Percentiles rank a stretch among this genome's conserved stretches.
phyloP scores from a whole-genome alignment of 2,797 vertebrate genomes.

The Clarias pachynema region DNA sequence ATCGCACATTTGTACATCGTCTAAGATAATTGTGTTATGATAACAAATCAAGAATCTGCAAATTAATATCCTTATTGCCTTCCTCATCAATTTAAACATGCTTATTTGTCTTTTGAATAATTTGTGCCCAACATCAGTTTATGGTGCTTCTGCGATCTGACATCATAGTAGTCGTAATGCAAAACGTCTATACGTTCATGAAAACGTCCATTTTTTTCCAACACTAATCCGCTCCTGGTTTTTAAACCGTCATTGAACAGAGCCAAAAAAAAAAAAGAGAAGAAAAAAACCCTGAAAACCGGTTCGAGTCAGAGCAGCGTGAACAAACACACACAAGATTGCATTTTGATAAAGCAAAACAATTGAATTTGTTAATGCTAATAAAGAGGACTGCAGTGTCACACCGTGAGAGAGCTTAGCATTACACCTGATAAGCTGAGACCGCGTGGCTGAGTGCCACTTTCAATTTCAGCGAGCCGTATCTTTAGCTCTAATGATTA shows the following conservation, averaged over 20 bases:
- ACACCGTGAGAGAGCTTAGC: conserved; percentile 35
- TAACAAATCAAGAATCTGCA: too few species aligned
- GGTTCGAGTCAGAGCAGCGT: not conserved
- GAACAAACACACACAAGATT: not conserved
- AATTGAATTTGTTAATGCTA: conserved; percentile 54
- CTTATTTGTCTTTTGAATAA: too few species aligned
- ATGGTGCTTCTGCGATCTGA: too few species aligned
- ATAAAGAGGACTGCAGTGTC: conserved; percentile 35
- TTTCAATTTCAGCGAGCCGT: conserved; percentile 47
- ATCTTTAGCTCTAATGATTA: conserved; percentile 60
- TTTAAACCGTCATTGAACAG: conserved; percentile 67
- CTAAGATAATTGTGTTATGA: too few species aligned
- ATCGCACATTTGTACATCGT: too few species aligned
- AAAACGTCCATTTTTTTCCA: conserved; percentile 31
- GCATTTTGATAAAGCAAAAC: conserved; percentile 36
- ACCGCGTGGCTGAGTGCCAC: conserved; percentile 34
- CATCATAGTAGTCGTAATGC: too few species aligned
- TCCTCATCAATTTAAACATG: too few species aligned
- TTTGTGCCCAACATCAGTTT: too few species aligned
- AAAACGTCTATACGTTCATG: not conserved
- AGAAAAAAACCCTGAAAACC: conserved; percentile 57
- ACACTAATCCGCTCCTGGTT: conserved; percentile 45
- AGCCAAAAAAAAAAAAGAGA: conserved; percentile 57
- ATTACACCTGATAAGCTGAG: conserved; percentile 23
- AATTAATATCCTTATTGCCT: too few species aligned